phyloP scores from a whole-genome alignment of 2,797 vertebrate species.

The Avahi laniger region DNA sequence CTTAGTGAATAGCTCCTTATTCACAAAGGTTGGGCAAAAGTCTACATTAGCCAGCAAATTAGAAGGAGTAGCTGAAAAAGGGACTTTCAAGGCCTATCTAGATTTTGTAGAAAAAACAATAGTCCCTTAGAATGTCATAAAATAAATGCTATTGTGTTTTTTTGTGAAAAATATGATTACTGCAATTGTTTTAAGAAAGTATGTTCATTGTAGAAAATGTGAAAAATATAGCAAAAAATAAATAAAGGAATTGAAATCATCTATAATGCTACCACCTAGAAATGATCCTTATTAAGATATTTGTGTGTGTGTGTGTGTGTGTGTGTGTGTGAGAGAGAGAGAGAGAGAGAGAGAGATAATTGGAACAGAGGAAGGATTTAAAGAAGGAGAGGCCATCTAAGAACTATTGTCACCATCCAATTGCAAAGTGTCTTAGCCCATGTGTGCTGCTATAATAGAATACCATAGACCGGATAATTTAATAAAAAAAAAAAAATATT shows the following conservation, averaged over 20 bases:
- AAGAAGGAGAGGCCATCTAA: not conserved
- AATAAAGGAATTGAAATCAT: not conserved
- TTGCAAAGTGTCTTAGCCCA: not conserved
- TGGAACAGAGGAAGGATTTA: not conserved
- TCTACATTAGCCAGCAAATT: not conserved
- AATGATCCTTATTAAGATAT: not conserved
- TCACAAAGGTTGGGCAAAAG: not conserved
- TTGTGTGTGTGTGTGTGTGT: not conserved
- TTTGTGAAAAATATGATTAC: not conserved
- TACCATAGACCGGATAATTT: not conserved
- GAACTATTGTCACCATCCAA: not conserved
- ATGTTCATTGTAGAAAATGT: not conserved
- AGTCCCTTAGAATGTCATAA: not conserved
- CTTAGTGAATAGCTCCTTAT: not conserved
- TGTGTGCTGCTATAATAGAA: not conserved
- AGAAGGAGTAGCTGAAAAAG: not conserved
- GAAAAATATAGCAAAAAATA: not conserved
- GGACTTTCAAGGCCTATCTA: not conserved
- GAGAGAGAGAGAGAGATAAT: not conserved
- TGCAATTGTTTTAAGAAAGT: not conserved
- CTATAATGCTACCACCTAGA: not conserved
- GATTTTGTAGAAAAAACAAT: not conserved
- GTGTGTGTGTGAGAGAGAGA: too few species aligned
- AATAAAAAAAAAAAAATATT: not conserved
- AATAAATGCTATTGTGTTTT: not conserved